Evolutionary conservation across 1,140 invertebrate species (phyloP).

Genomic region (Charaxes varanes): DNA sequence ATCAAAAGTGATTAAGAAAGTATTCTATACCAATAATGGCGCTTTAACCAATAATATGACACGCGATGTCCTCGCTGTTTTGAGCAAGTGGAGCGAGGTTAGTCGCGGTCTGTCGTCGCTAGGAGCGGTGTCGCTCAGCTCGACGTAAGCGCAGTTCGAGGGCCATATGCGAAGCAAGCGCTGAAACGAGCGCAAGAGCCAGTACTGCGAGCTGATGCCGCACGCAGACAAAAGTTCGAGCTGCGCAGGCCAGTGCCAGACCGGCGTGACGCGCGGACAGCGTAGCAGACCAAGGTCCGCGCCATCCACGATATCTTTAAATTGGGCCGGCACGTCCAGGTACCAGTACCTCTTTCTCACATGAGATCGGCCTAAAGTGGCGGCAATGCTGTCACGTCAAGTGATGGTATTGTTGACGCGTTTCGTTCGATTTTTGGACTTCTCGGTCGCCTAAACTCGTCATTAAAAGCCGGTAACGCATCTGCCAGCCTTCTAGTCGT

Average conservation of each 20-base stretch:
- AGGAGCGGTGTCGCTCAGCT: slow-evolving; percentile 41
- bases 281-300: too few species aligned
- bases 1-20: not conserved
- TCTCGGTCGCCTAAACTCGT: too few species aligned
- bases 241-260: slow-evolving; percentile 47
- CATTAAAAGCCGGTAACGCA: too few species aligned
- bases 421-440: too few species aligned
- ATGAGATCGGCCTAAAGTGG: too few species aligned
- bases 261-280: too few species aligned
- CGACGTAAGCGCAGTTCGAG: slow-evolving; percentile 43
- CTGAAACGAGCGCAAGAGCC: slow-evolving; percentile 40
- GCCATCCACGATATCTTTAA: too few species aligned
- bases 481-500: too few species aligned
- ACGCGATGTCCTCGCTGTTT: slow-evolving; percentile 22
- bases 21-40: slow-evolving; percentile 2
- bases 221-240: slow-evolving; percentile 49
- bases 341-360: too few species aligned
- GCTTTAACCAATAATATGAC: slow-evolving; percentile 35
- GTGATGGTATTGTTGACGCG: too few species aligned
- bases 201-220: slow-evolving; percentile 45
- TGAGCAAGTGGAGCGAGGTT: slow-evolving; percentile 8
- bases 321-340: too few species aligned
- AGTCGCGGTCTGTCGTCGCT: slow-evolving; percentile 38
- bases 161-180: slow-evolving; percentile 43
- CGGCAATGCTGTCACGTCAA: too few species aligned